Percentiles rank a stretch among this genome's conserved stretches.
phyloP scores from a whole-genome alignment of 2,888 invertebrate genomes.

The Xylota segnis region DNA sequence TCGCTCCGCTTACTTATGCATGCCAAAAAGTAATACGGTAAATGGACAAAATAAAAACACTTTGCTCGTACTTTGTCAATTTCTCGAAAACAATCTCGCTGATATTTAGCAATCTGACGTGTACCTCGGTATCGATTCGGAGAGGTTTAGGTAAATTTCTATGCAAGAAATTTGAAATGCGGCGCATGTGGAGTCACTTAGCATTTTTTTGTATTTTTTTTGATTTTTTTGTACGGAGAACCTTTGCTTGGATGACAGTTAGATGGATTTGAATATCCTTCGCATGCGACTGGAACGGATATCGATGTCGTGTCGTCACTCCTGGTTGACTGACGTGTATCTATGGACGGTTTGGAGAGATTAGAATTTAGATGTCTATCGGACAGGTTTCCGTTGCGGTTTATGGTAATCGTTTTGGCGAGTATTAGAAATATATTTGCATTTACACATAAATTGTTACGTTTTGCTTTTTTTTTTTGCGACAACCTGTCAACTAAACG shows the following conservation, averaged over 20 bases:
- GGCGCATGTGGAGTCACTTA: constrained; percentile 17
- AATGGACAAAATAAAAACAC: constrained; percentile 20
- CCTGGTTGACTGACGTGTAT: constrained; percentile 1
- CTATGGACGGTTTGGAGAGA: not conserved
- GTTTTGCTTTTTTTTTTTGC: no score
- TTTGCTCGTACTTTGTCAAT: constrained; percentile 17
- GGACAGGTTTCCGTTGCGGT: constrained; percentile 39
- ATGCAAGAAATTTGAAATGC: not conserved
- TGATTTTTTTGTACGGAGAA: not conserved
- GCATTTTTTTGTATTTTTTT: constrained; percentile 16
- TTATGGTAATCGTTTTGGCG: constrained; percentile 15
- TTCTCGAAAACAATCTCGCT: constrained; percentile 20
- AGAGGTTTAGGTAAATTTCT: constrained; percentile 30
- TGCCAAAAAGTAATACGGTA: constrained; percentile 23
- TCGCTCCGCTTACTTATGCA: constrained; percentile 28
- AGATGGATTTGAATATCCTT: constrained; percentile 42
- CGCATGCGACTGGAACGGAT: constrained; percentile 27
- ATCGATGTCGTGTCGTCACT: constrained; percentile 23
- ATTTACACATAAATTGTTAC: constrained; percentile 5
- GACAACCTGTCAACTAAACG: not conserved
- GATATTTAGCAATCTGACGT: constrained; percentile 14
- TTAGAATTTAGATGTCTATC: constrained; percentile 11
- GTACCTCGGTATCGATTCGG: constrained; percentile 12
- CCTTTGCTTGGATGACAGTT: constrained; percentile 19
- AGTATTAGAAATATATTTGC: constrained; percentile 5